Conservation (phyloP, 1,140 invertebrate genomes). For the Neomicropteryx cornuta region DNA sequence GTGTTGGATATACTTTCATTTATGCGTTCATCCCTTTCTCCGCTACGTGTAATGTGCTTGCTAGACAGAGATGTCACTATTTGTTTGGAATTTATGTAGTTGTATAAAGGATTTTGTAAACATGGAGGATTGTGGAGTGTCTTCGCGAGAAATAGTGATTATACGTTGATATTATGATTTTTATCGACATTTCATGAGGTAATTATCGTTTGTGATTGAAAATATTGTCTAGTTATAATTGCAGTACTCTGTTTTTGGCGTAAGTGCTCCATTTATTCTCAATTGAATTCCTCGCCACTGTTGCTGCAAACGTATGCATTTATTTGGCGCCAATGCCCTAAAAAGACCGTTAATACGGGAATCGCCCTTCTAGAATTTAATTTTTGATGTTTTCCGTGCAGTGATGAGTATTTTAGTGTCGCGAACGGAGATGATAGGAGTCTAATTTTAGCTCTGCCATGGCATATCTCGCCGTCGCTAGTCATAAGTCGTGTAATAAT, state of each 20-base stretch:
- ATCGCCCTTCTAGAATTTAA: no score
- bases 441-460: no score
- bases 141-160: conserved; percentile 7
- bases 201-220: background rate
- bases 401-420: no score
- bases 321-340: conserved; percentile 12
- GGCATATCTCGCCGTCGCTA: no score
- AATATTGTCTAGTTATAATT: background rate
- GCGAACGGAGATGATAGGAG: no score
- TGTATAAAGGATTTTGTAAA: conserved; percentile 11
- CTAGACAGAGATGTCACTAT: no score
- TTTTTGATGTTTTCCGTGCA: no score
- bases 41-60: no score
- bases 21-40: no score
- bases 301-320: conserved; percentile 13
- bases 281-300: conserved; percentile 4
- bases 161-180: conserved; percentile 6
- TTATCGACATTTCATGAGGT: conserved; percentile 7
- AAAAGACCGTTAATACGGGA: conserved; percentile 2
- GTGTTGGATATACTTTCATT: no score
- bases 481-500: no score
- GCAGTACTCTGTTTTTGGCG: background rate
- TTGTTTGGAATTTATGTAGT: no score
- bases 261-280: conserved; percentile 1
- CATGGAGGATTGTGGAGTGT: conserved; percentile 12